A percentile compares a stretch with the other conserved stretches of the same genome.
phyloP scores from a whole-genome alignment of 2,113 vertebrate genomes.

The Camelus dromedarius region DNA sequence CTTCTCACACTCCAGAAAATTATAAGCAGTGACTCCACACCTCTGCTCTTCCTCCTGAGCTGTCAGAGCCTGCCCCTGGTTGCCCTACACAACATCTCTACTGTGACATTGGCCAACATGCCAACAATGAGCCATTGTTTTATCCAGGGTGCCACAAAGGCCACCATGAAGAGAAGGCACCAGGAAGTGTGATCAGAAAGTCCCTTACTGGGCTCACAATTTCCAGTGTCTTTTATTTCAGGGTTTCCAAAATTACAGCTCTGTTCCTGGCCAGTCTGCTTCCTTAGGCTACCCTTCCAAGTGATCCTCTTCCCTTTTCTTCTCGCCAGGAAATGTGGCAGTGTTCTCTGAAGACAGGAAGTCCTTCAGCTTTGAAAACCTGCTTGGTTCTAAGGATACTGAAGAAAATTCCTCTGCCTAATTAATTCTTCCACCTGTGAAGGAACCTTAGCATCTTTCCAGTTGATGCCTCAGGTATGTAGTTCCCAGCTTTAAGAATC shows the following conservation, averaged over 20 bases:
- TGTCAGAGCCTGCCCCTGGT: neutral
- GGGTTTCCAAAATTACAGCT: neutral
- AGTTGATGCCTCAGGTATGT: neutral
- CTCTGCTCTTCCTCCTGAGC: neutral
- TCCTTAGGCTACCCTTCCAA: neutral
- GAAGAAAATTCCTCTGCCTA: neutral
- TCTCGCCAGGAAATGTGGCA: neutral
- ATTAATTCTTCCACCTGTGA: neutral
- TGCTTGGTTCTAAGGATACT: neutral
- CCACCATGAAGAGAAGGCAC: neutral
- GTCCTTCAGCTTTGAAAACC: neutral
- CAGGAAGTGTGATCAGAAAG: neutral
- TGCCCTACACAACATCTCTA: neutral
- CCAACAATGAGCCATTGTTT: neutral
- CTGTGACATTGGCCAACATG: neutral
- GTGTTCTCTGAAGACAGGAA: neutral
- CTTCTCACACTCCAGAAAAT: neutral
- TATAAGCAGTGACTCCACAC: neutral
- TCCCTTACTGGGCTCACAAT: neutral
- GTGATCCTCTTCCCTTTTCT: neutral
- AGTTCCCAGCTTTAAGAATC: constrained; percentile 67
- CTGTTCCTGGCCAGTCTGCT: neutral
- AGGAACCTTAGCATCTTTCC: neutral
- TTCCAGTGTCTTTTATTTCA: neutral
- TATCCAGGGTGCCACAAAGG: neutral